phyloP scores from a whole-genome alignment of 1,140 invertebrate species.

The Chymomyza costata region DNA sequence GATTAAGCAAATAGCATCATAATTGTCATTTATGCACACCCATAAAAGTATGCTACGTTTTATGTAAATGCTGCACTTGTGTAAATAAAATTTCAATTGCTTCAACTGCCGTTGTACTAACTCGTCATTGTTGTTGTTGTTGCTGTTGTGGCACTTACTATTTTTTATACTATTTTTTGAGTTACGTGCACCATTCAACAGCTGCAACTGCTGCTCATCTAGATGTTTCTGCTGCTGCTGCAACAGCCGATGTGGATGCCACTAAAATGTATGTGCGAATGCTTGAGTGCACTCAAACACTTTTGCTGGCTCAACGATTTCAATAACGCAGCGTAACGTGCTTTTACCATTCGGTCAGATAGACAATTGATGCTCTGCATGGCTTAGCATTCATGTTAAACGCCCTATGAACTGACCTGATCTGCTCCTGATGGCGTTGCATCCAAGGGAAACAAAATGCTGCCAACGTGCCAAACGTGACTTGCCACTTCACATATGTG shows the following conservation, averaged over 20 bases:
- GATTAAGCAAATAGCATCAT: no score
- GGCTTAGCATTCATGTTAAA: constrained; percentile 32
- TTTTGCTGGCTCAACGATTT: constrained; percentile 60
- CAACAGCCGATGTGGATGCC: no score
- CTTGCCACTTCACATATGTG: constrained; percentile 22
- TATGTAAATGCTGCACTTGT: no score
- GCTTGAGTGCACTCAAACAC: constrained; percentile 63
- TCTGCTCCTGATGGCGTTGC: no score
- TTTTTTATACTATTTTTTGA: constrained; percentile 27
- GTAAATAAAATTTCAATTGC: no score
- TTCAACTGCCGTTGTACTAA: no score
- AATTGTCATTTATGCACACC: no score
- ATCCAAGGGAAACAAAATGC: constrained; percentile 29
- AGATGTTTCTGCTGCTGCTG: no score
- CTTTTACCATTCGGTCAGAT: constrained; percentile 55
- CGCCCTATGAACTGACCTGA: no score
- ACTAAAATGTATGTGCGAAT: constrained; percentile 34
- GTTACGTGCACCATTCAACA: constrained; percentile 23
- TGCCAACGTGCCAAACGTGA: constrained; percentile 50
- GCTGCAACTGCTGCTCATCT: constrained; percentile 19
- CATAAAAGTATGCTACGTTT: no score
- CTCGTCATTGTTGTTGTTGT: no score
- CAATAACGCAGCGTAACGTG: constrained; percentile 53
- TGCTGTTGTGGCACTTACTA: constrained; percentile 8
- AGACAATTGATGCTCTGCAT: constrained; percentile 60